Base-by-base conservation (phyloP, 1,140 invertebrate species). In the Temnothorax curvispinosus region DNA sequence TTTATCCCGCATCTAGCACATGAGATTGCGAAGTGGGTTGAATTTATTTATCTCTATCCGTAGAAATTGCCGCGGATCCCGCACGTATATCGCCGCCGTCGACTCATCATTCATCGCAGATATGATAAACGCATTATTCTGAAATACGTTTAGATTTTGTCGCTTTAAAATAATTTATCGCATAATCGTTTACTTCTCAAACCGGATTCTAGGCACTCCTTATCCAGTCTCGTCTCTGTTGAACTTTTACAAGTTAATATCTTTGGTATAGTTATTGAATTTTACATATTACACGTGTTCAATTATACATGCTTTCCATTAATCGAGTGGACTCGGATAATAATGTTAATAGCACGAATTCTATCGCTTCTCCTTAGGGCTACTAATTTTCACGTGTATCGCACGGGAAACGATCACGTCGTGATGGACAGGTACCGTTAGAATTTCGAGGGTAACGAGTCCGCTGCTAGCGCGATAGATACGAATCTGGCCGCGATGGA, bases 391-490 rank as follows among this genome's bases (percentile, higher is more conserved):
- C 27, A 60, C 41, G 41, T 58, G 18, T 82, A 82, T 60, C 54
- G 52, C 38, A 44, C 27, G 47, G 47, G 18, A 47, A 71, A 50
- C 56, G 77, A 82, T 84, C 75, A n/a, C 71, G n/a, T 6, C 54
- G 74, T 87, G 82, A 91, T 89, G 75, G 88, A 87, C 76, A 74
- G 65, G 78, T 62, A 86, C 90, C 90, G 90, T 89, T 91, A 91
- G 80, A 90, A 87, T 84, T 85, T 82, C 75, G 32, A 88, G 58
- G 72, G 58, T 76, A 80, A 85, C 85, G 52, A 90, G 72, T 71
- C 44, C 35, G 60, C 71, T 87, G 72, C 60, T 52, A 21, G 27
- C 71, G 56, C 65, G 78, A 84, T 80, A 88, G 88, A 89, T 88
- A 82, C 77, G 56, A 74, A 90, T 90, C 89, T 89, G 9, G 11